Evolutionary conservation across 2,113 vertebrate genomes (phyloP).

Genomic region (Brachionichthys hirsutus): DNA sequence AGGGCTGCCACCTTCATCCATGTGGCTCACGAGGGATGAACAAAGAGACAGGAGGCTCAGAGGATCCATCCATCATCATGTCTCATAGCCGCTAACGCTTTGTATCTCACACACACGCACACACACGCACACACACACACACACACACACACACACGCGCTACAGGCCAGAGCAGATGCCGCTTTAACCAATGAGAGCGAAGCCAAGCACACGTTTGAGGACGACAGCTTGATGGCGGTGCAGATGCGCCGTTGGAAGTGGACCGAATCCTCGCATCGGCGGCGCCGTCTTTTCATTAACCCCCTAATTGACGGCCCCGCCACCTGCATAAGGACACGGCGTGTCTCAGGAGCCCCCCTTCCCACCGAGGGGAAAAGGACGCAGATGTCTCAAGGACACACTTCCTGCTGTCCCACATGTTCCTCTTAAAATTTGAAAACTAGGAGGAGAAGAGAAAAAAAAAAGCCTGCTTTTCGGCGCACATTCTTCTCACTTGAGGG

Average conservation of each 20-base stretch:
- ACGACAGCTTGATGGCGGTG: conserved; percentile 17
- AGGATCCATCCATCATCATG: conserved; percentile 65
- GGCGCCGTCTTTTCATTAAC: conserved; percentile 56
- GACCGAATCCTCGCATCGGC: conserved; percentile 13
- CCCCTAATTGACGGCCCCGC: conserved; percentile 23
- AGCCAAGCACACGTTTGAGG: conserved; percentile 4
- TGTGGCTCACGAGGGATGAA: conserved; percentile 55
- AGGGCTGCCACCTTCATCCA: conserved; percentile 63
- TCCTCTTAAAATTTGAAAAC: not conserved
- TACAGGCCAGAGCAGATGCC: conserved; percentile 10
- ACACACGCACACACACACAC: conserved; percentile 18
- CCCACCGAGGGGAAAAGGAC: conserved; percentile 11
- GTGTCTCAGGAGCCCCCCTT: conserved; percentile 20
- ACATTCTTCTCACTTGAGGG: not conserved
- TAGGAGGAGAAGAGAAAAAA: not conserved
- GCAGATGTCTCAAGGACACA: conserved; percentile 29
- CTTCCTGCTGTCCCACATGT: not conserved
- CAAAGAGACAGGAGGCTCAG: conserved; percentile 55
- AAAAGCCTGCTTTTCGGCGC: not conserved
- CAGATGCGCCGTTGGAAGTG: conserved; percentile 30
- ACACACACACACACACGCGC: conserved; percentile 12
- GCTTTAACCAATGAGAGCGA: conserved; percentile 14
- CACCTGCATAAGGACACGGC: conserved; percentile 41
- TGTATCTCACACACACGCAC: conserved; percentile 13
- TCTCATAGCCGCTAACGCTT: conserved; percentile 24